Base-by-base conservation (phyloP, 2,888 invertebrate genomes). In the Brachyptera putata region DNA sequence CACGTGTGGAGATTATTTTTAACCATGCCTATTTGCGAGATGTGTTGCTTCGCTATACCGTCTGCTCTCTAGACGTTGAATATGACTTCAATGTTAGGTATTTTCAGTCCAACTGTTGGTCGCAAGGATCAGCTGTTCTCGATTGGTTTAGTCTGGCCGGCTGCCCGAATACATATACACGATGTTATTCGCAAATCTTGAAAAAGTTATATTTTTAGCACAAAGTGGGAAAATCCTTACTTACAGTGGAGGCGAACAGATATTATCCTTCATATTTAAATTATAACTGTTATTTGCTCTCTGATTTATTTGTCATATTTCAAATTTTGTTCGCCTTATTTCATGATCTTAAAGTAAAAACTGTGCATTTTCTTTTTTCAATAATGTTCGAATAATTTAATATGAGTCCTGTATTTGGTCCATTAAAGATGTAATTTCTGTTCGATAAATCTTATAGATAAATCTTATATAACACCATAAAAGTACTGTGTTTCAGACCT, bases 21-120 rank as follows among this genome's bases (percentile, higher is more conserved):
- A 30, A 11, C n/a, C 11, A 11, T 30, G 5, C 30, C 30, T 30
- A 30, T 30, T 30, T 11, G 30, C 30, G 11, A 5, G 7, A 30
- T 30, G n/a, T n/a, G 30, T 30, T 30, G 30, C 7, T n/a, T 30
- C 5, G 30, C 30, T 5, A 5, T 11, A 5, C 7, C 30, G 30
- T 30, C 30, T 30, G 30, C 30, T n/a, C n/a, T n/a, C n/a, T n/a
- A n/a, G 30, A 7, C 30, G n/a, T 21, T 13, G 24, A 46, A 46
- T n/a, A 46, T 41, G 41, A 41, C 41, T 41, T 41, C 41, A 41
- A 41, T 22, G 46, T 24, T 46, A 21, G 46, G 46, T 46, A 46
- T 46, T 46, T 46, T 18, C 46, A 24, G 46, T 24, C 24, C 24
- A 21, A 21, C 46, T 46, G 7, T 21, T 46, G 21, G 5, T n/a